phyloP scores from a whole-genome alignment of 2,113 vertebrate species.

The Puntigrus tetrazona region DNA sequence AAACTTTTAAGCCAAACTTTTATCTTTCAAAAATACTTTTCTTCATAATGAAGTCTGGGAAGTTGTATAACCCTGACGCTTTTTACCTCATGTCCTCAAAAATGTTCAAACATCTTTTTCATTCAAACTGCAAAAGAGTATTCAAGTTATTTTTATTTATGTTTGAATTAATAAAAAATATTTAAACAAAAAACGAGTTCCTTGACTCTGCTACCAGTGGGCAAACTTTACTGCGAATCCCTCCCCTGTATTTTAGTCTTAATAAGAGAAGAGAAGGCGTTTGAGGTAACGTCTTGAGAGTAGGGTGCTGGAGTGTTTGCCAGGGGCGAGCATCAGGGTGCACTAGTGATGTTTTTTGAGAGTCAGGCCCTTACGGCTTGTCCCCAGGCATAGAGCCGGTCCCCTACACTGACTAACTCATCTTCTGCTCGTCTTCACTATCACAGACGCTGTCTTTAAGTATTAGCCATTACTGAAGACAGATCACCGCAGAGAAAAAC shows the following conservation, averaged over 20 bases:
- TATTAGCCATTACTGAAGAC: conserved; percentile 51
- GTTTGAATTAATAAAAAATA: neutral
- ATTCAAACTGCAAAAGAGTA: neutral
- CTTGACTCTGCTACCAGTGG: neutral
- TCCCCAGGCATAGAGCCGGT: conserved; percentile 46
- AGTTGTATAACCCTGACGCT: neutral
- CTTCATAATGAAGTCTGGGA: neutral
- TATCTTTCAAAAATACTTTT: too few species aligned
- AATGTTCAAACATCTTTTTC: neutral
- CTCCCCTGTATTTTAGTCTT: neutral
- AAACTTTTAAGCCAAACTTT: too few species aligned
- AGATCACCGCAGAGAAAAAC: conserved; percentile 46
- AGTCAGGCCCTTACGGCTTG: conserved; percentile 39
- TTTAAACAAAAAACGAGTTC: neutral
- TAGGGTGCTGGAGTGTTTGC: neutral
- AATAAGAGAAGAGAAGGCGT: conserved; percentile 13
- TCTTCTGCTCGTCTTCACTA: conserved; percentile 53
- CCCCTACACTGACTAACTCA: conserved; percentile 48
- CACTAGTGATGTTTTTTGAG: conserved; percentile 20
- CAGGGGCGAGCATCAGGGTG: conserved; percentile 28
- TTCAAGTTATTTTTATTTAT: neutral
- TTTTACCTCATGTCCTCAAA: neutral
- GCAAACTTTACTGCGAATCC: neutral
- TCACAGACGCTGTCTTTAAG: conserved; percentile 27
- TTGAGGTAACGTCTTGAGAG: conserved; percentile 23